Conservation (phyloP, 1,140 invertebrate species). For the Philopotamus ludificatus region DNA sequence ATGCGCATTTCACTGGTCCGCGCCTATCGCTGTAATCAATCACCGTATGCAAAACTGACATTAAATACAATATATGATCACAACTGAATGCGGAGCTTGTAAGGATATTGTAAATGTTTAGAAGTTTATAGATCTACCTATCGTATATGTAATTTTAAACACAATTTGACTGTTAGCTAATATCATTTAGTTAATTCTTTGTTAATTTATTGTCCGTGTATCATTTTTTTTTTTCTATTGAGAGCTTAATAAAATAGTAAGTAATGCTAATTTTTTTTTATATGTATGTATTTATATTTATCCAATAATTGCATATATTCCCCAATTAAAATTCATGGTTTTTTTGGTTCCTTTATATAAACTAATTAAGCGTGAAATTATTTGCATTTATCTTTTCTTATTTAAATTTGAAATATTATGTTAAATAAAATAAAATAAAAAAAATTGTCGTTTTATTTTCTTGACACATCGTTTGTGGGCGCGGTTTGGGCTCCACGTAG, state of each 20-base stretch:
- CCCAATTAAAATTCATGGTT: neutral
- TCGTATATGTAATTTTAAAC: too few relatives aligned
- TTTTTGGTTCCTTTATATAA: conserved; percentile 27
- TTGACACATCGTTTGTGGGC: too few relatives aligned
- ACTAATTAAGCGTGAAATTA: conserved; percentile 15
- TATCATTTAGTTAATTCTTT: conserved; percentile 44
- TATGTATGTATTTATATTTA: too few relatives aligned
- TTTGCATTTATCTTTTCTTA: conserved; percentile 34
- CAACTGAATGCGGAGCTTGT: too few relatives aligned
- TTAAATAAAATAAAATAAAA: conserved; percentile 35
- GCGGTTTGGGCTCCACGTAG: too few relatives aligned
- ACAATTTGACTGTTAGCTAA: conserved; percentile 51
- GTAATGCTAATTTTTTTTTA: neutral
- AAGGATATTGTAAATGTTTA: too few relatives aligned
- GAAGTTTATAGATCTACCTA: too few relatives aligned
- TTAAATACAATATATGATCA: too few relatives aligned
- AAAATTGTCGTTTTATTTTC: neutral
- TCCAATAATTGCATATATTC: neutral
- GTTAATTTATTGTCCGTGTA: neutral
- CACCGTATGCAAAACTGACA: too few relatives aligned
- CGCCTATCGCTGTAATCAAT: too few relatives aligned
- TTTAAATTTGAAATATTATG: conserved; percentile 34
- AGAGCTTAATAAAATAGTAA: neutral
- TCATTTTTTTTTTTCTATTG: neutral
- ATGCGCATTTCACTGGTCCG: too few relatives aligned